These are phyloP conservation scores for Cylindroiulus punctatus DNA, from an alignment of 2,888 invertebrate genomes.

Conservation along the genomic window DNA sequence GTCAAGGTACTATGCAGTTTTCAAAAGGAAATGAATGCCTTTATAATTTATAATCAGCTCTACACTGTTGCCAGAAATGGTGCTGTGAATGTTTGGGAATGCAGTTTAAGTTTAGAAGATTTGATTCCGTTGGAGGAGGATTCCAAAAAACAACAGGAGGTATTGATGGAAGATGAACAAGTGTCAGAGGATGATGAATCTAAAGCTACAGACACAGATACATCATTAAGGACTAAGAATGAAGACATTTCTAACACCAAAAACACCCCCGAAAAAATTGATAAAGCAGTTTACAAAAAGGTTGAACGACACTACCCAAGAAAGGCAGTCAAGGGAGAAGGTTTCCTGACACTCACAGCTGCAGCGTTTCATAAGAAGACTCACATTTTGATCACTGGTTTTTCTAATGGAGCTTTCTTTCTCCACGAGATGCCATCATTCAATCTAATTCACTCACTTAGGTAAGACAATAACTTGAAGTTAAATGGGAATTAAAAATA, in stretches of 20 bases:
- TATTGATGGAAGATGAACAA: not conserved
- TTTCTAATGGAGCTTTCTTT: conserved; percentile 89
- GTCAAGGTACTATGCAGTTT: not conserved
- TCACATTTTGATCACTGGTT: conserved; percentile 88
- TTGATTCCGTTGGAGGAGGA: not conserved
- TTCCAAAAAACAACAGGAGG: not conserved
- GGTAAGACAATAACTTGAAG: conserved; percentile 63
- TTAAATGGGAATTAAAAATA: not conserved
- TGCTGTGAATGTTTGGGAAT: conserved; percentile 48
- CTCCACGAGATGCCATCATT: conserved; percentile 95
- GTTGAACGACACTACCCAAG: conserved; percentile 10
- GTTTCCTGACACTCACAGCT: conserved; percentile 75
- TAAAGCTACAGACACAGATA: not conserved
- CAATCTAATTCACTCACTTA: conserved; percentile 86
- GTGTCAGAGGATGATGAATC: not conserved
- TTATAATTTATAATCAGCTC: conserved; percentile 38
- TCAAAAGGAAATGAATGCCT: not conserved
- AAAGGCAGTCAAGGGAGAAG: not conserved
- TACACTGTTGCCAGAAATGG: conserved; percentile 51
- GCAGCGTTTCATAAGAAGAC: conserved; percentile 83
- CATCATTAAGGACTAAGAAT: too few relatives aligned
- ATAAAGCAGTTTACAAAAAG: not conserved
- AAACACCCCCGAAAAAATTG: not conserved
- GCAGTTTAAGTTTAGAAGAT: not conserved
- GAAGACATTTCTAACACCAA: too few relatives aligned